Conservation (phyloP, 2,888 invertebrate species). For the Isoperla grammatica region DNA sequence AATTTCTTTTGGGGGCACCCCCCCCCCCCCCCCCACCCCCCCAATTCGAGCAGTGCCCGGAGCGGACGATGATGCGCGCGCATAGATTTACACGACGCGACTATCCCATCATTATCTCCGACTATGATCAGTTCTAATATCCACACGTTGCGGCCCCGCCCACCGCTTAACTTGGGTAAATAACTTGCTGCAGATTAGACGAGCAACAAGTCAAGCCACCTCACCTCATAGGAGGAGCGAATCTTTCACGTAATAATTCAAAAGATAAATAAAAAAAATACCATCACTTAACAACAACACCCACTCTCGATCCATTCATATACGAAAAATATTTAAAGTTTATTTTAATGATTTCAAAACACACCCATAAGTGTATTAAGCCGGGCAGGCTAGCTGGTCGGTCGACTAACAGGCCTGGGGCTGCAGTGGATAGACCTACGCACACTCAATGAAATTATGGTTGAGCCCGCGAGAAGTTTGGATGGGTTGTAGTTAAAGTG, state of each 20-base stretch:
- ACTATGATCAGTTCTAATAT: not conserved
- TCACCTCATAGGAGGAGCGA: conserved; percentile 1
- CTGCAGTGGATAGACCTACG: too few relatives aligned
- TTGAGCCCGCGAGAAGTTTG: too few relatives aligned
- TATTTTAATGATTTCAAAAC: conserved; percentile 7
- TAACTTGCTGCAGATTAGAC: not conserved
- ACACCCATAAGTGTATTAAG: conserved; percentile 3
- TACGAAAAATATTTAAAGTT: conserved; percentile 4
- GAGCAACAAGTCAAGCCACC: not conserved
- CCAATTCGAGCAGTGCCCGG: too few relatives aligned
- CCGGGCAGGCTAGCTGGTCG: not conserved
- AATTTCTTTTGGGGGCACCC: too few relatives aligned
- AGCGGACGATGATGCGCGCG: too few relatives aligned
- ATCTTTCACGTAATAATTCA: conserved; percentile 9
- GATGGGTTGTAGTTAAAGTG: too few relatives aligned
- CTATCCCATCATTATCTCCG: not conserved
- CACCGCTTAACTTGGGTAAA: conserved; percentile 2
- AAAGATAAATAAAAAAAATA: not conserved
- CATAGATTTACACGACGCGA: not conserved
- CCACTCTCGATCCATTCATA: conserved; percentile 2
- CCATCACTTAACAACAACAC: conserved; percentile 2
- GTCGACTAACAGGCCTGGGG: too few relatives aligned
- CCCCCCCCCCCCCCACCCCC: too few relatives aligned
- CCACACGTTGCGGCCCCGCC: not conserved
- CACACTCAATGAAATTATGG: too few relatives aligned